phyloP scores from a whole-genome alignment of 2,888 invertebrate genomes.

The Sarcophaga rosellei region DNA sequence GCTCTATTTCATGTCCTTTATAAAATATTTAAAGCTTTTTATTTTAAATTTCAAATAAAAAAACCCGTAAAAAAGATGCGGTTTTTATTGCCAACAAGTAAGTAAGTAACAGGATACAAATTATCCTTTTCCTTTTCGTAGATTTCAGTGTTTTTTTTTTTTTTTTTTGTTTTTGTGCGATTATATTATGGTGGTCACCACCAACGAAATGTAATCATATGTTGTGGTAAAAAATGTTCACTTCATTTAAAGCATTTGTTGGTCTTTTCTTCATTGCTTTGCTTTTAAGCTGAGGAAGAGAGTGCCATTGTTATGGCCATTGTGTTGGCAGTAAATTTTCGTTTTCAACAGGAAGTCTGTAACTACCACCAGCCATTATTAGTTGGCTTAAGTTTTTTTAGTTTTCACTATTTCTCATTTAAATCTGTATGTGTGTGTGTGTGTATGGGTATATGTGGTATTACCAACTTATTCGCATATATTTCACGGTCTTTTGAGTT shows the following conservation, averaged over 20 bases:
- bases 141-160: not conserved
- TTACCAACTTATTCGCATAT: slow-evolving; percentile 52
- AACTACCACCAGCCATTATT: slow-evolving; percentile 39
- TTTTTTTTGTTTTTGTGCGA: too few species aligned
- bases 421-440: not conserved
- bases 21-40: not conserved
- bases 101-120: slow-evolving; percentile 1
- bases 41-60: not conserved
- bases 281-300: not conserved
- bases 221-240: slow-evolving; percentile 27
- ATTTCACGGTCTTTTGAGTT: slow-evolving; percentile 63
- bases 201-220: slow-evolving; percentile 3
- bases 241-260: slow-evolving; percentile 34
- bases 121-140: slow-evolving; percentile 17
- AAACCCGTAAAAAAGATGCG: not conserved
- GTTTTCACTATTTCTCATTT: slow-evolving; percentile 43
- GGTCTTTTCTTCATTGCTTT: not conserved
- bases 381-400: slow-evolving; percentile 10
- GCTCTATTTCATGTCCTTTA: not conserved
- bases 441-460: not conserved
- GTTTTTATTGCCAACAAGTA: not conserved
- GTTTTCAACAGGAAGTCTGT: slow-evolving; percentile 56
- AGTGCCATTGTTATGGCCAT: not conserved
- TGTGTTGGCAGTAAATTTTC: slow-evolving; percentile 32
- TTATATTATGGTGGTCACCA: not conserved